Evolutionary conservation across 2,888 invertebrate genomes (phyloP).

Genomic region (Spodoptera littoralis): DNA sequence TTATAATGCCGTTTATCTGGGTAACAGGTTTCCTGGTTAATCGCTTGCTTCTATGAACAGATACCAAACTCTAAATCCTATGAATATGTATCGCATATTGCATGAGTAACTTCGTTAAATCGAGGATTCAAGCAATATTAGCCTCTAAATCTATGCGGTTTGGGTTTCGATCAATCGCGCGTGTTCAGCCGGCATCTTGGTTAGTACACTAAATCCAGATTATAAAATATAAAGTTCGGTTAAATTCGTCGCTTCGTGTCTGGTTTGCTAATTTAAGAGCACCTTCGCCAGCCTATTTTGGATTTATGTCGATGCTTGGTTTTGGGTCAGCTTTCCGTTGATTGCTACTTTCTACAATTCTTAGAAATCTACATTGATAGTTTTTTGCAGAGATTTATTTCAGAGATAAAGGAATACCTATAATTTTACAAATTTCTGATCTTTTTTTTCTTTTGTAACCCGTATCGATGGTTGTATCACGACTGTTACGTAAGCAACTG

Average conservation of each 20-base stretch:
- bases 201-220: slow-evolving; percentile 47
- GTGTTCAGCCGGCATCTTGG: slow-evolving; percentile 34
- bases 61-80: slow-evolving; percentile 33
- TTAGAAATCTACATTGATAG: too few species aligned
- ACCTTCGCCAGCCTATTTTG: slow-evolving; percentile 28
- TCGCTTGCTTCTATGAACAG: slow-evolving; percentile 12
- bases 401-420: too few species aligned
- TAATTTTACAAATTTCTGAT: too few species aligned
- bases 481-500: too few species aligned
- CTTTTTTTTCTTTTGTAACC: too few species aligned
- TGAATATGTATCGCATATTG: slow-evolving; percentile 58
- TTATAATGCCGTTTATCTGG: too few species aligned
- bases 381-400: too few species aligned
- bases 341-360: neutral
- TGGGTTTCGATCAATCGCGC: slow-evolving; percentile 27
- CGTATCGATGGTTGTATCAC: too few species aligned
- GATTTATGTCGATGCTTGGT: slow-evolving; percentile 3
- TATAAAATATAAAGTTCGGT: slow-evolving; percentile 42
- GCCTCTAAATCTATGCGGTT: neutral
- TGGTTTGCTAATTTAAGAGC: slow-evolving; percentile 22
- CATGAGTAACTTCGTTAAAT: slow-evolving; percentile 42
- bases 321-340: neutral
- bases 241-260: slow-evolving; percentile 28
- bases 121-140: slow-evolving; percentile 25
- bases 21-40: neutral